Evolutionary conservation across 1,140 invertebrate genomes (phyloP), one percentile per base, ranked within the genome.

Genomic region (Lepeophtheirus salmonis): DNA sequence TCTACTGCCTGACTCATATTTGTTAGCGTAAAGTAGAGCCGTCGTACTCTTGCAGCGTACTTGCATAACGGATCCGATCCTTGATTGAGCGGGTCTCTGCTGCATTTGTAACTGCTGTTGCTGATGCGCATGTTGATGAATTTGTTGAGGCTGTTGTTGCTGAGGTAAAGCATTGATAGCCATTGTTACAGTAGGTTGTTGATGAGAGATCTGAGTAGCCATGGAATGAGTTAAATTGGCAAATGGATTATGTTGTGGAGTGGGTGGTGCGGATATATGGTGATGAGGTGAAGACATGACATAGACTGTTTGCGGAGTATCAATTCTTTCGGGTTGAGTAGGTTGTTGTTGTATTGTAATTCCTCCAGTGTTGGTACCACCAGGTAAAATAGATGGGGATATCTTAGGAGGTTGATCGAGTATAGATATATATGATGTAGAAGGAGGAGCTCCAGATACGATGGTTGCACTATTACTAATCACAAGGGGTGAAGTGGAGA

Each of bases 1-100:
- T 23, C 50, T 53, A 24, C 48, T 56, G 2, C 59, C 59, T 3
- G 50, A 54, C 59, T 61, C 59, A 24, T 61, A 61, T 18, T 61
- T 61, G 16, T 20, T 53, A 1, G 50, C 24, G 22, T 54, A 52
- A 20, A 61, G 14, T 10, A 56, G 16, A 12, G 59, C 59, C 2
- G 59, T 25, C 12, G 49, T 61, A 3, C 41, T 22, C 25, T 61
- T 61, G 50, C 59, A 61, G 13, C 50, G 16, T 3, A 61, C 59
- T 16, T 61, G 41, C 22, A 61, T 52, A 14, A 61, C 25, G 17
- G 50, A 14, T 21, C 59, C 59, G n/a, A 61, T 61, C 2, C 59
- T 17, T 2, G 59, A 53, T 50, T 14, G 10, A 14, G 16, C 26
- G 2, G 3, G 10, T 14, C 52, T 18, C 52, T 14, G n/a, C 23